Evolutionary conservation across 2,797 vertebrate species (phyloP), one percentile per base, ranked within the genome.

Genomic region (Leontopithecus rosalia): DNA sequence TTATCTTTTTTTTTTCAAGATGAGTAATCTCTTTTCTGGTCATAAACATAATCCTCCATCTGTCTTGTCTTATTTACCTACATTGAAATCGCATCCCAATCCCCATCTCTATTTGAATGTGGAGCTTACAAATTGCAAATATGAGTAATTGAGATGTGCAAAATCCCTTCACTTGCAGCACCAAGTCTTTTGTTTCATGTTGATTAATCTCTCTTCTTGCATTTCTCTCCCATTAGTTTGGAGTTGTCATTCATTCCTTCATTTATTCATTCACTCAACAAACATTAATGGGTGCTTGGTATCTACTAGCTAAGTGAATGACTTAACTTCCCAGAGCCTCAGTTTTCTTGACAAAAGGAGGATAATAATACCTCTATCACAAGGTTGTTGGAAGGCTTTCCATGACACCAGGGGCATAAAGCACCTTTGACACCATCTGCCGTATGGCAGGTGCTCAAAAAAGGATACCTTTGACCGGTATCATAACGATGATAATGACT

Each of bases 341-440:
- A 5, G 17, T 72, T 39, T 90, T 72, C 73, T 94, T 67, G 61
- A 52, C 41, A 82, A 95, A 91, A 39, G 1, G 41, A 48, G 33
- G 39, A 15, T 11, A 24, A 26, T 7, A 39, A 75, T 4, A 30
- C 22, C 3, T 12, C 22, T 4, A 17, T 28, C 43, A 2, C 9
- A 10, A 36, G n/a, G 22, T 3, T 58, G 30, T 30, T 8, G 10
- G 55, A 76, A 92, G 30, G 26, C 91, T 84, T 41, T 24, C 11
- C 19, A 28, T 17, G 61, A 80, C 43, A 30, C 41, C 10, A 28
- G 52, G n/a, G 22, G 30, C 3, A 0, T 46, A 36, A n/a, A 52
- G 41, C 46, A 24, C 14, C 19, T 73, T 43, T 82, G 1, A 8
- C 2, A 28, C 52, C 3, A 4, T 55, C 73, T 22, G 30, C 48